A percentile compares a stretch with the other conserved stretches of the same genome.
Evolutionary conservation across 2,113 vertebrate species (phyloP).

Genomic region (Muscicapa adusta): DNA sequence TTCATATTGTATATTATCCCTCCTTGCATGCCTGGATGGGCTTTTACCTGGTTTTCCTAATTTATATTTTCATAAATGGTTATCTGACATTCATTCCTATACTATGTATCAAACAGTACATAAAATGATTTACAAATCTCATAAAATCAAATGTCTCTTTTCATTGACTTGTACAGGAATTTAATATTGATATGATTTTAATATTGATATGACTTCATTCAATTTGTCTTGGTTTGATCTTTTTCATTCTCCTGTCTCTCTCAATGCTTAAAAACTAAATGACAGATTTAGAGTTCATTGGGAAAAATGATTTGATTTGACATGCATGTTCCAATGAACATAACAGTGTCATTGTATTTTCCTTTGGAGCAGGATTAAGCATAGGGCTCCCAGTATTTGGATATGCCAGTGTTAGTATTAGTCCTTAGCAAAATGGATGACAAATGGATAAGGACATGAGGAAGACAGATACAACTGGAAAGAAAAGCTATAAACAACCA

Average conservation of each 20-base stretch:
- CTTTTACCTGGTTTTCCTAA: background rate
- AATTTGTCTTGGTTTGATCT: background rate
- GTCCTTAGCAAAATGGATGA: background rate
- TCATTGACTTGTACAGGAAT: slow-evolving; percentile 28
- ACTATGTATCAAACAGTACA: background rate
- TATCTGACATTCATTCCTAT: slow-evolving; percentile 32
- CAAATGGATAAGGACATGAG: background rate
- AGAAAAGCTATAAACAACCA: background rate
- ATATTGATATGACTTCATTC: slow-evolving; percentile 32
- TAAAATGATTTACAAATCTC: slow-evolving; percentile 44
- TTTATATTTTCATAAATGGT: slow-evolving; percentile 1
- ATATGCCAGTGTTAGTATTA: background rate
- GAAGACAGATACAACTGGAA: background rate
- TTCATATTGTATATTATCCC: background rate
- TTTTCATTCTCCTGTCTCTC: background rate
- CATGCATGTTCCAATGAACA: background rate
- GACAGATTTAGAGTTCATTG: slow-evolving; percentile 30
- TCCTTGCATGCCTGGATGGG: background rate
- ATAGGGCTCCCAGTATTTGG: background rate
- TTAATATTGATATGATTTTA: slow-evolving; percentile 49
- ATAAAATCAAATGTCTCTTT: slow-evolving; percentile 48
- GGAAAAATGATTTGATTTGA: slow-evolving; percentile 50
- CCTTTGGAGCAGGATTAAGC: background rate
- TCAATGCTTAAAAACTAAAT: background rate
- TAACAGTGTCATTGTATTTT: background rate